These are phyloP conservation scores for Amphipyra berbera DNA, from an alignment of 2,888 invertebrate genomes.

Conservation along the genomic window DNA sequence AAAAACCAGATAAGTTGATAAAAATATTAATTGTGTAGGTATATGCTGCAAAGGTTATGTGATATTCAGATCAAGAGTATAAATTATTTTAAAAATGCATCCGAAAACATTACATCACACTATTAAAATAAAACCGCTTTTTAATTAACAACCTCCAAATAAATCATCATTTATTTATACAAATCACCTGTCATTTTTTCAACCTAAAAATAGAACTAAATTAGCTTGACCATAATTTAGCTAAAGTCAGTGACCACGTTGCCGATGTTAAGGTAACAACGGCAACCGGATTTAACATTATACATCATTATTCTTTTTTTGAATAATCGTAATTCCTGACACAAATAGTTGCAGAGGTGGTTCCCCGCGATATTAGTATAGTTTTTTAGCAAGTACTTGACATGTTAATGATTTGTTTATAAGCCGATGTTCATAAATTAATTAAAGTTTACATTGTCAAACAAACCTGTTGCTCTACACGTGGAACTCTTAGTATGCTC, in stretches of 20 bases:
- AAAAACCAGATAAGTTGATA: no score
- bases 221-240: slow-evolving; percentile 11
- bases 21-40: no score
- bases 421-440: not conserved
- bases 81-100: no score
- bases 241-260: slow-evolving; percentile 16
- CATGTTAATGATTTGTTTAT: slow-evolving; percentile 1
- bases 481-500: no score
- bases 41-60: no score
- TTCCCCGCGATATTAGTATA: slow-evolving; percentile 29
- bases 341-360: slow-evolving; percentile 17
- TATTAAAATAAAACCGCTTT: no score
- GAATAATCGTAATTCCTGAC: not conserved
- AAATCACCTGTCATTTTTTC: slow-evolving; percentile 4
- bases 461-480: no score
- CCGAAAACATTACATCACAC: no score
- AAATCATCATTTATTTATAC: not conserved
- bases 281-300: slow-evolving; percentile 32
- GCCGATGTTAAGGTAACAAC: slow-evolving; percentile 18
- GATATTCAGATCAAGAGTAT: no score
- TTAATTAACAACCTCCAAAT: no score
- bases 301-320: slow-evolving; percentile 13
- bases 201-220: slow-evolving; percentile 29
- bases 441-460: no score
- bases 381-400: slow-evolving; percentile 8